Evolutionary conservation across 2,888 invertebrate genomes (phyloP).

Genomic region (Eristalis tenax): DNA sequence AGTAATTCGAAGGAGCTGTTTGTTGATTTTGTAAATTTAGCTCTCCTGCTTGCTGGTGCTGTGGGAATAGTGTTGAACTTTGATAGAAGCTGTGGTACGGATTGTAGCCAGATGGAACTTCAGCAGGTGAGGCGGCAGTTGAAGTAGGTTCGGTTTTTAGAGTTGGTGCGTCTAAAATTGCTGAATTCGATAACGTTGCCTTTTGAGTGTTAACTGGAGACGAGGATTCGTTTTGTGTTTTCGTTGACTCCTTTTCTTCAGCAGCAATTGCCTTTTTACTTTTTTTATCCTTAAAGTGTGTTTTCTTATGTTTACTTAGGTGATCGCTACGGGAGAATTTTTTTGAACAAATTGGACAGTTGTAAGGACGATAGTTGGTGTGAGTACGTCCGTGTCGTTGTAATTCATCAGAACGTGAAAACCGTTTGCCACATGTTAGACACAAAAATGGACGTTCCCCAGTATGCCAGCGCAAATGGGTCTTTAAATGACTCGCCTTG

Average conservation of each 20-base stretch:
- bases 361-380: slow-evolving; percentile 93
- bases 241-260: slow-evolving; percentile 75
- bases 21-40: slow-evolving; percentile 48
- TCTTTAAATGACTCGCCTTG: slow-evolving; percentile 96
- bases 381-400: slow-evolving; percentile 94
- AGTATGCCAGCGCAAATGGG: slow-evolving; percentile 95
- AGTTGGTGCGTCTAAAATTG: slow-evolving; percentile 31
- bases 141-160: slow-evolving; percentile 49
- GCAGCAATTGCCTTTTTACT: slow-evolving; percentile 77
- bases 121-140: slow-evolving; percentile 8
- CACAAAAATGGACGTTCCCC: slow-evolving; percentile 96
- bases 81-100: slow-evolving; percentile 63
- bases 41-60: slow-evolving; percentile 58
- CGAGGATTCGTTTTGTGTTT: slow-evolving; percentile 50
- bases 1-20: slow-evolving; percentile 53
- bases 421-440: slow-evolving; percentile 93
- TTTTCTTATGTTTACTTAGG: slow-evolving; percentile 95
- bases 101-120: slow-evolving; percentile 61
- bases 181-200: slow-evolving; percentile 8
- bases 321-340: slow-evolving; percentile 96
- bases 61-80: slow-evolving; percentile 47
- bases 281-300: slow-evolving; percentile 84
- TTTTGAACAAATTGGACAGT: slow-evolving; percentile 93
- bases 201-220: slow-evolving; percentile 53
- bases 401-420: slow-evolving; percentile 95